A percentile compares a stretch with the other conserved stretches of the same genome.
Conservation (phyloP, 2,113 vertebrate species). For the Limanda limanda region DNA sequence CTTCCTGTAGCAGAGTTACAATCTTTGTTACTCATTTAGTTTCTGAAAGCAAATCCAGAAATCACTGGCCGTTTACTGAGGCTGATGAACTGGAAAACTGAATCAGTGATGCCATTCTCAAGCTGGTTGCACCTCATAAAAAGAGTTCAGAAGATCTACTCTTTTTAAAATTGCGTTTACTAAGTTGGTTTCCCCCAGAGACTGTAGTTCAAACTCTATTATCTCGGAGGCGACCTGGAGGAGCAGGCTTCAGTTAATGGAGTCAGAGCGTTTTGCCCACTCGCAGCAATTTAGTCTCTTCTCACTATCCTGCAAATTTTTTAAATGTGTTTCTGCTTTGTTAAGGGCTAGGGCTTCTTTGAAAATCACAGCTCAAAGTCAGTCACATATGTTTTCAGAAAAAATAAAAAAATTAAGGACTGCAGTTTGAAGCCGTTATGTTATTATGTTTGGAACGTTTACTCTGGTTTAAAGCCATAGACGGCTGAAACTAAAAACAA, state of each 20-base stretch:
- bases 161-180: constrained; percentile 35
- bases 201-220: constrained; percentile 45
- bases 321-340: constrained; percentile 26
- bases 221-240: constrained; percentile 29
- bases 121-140: constrained; percentile 10
- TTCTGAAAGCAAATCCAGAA: constrained; percentile 31
- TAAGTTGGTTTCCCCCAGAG: constrained; percentile 34
- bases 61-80: neutral
- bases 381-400: neutral
- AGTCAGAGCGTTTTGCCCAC: constrained; percentile 30
- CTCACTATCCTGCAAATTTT: constrained; percentile 17
- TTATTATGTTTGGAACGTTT: neutral
- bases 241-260: neutral
- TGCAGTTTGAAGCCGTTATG: neutral
- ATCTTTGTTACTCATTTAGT: constrained; percentile 31
- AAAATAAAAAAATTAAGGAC: neutral
- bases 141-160: constrained; percentile 8
- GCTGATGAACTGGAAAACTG: constrained; percentile 15
- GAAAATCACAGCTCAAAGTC: constrained; percentile 15
- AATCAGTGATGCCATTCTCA: constrained; percentile 3
- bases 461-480: constrained; percentile 12
- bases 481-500: constrained; percentile 10
- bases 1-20: neutral
- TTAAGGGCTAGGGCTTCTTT: constrained; percentile 2
- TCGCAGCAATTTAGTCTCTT: constrained; percentile 18